Evolutionary conservation across 2,797 vertebrate species (phyloP).

Genomic region (Poliocrania exsul): DNA sequence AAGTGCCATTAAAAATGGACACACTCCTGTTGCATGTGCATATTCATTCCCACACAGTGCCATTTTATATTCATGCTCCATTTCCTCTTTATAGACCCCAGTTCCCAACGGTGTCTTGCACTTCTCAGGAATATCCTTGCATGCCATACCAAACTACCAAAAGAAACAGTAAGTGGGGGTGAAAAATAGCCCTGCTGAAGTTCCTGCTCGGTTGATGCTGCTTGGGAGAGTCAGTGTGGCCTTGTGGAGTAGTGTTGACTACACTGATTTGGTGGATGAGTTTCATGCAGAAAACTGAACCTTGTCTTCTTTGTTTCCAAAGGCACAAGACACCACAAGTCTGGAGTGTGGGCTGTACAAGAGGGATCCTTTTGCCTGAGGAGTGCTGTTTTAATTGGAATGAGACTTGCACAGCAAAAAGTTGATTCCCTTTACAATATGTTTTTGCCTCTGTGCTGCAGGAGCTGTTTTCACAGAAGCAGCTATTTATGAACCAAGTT

Average conservation of each 20-base stretch:
- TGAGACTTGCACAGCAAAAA: constrained; percentile 39
- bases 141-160: not conserved
- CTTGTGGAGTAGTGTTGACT: not conserved
- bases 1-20: not conserved
- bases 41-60: not conserved
- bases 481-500: constrained; percentile 61
- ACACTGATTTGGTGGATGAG: not conserved
- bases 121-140: not conserved
- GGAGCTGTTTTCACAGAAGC: constrained; percentile 40
- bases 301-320: not conserved
- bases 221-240: not conserved
- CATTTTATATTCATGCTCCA: constrained; percentile 15
- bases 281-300: not conserved
- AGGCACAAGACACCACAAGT: not conserved
- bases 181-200: not conserved
- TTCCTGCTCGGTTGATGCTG: not conserved
- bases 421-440: constrained; percentile 40
- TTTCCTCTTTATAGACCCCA: constrained; percentile 3
- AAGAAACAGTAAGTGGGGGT: not conserved
- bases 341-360: not conserved
- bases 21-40: not conserved
- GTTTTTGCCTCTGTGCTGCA: constrained; percentile 20
- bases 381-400: constrained; percentile 40
- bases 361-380: not conserved
- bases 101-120: not conserved